phyloP scores from a whole-genome alignment of 2,113 vertebrate genomes.

The Colaptes auratus region DNA sequence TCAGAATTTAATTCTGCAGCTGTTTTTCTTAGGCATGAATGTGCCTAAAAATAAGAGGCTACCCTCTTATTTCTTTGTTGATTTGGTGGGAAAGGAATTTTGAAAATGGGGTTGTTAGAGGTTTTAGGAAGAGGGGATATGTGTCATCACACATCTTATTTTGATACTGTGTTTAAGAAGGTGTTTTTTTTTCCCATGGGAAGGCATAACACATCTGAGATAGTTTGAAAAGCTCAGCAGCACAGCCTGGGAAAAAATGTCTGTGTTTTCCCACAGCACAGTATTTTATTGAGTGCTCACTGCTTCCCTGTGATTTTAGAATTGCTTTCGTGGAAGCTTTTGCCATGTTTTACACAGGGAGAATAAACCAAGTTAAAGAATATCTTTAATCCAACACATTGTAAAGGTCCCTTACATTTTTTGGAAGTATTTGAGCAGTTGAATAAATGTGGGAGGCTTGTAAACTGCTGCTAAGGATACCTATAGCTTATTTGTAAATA shows the following conservation, averaged over 20 bases:
- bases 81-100: background rate
- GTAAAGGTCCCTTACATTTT: background rate
- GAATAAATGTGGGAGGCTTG: background rate
- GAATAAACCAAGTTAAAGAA: background rate
- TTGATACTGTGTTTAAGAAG: background rate
- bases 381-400: background rate
- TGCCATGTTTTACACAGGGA: background rate
- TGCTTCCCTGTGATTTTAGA: background rate
- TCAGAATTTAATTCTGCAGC: background rate
- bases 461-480: background rate
- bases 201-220: background rate
- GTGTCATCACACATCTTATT: background rate
- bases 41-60: background rate
- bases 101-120: background rate
- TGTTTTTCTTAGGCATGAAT: background rate
- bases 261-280: constrained; percentile 28
- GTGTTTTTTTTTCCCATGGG: constrained; percentile 3
- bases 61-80: background rate
- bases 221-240: background rate
- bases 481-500: background rate
- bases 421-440: background rate
- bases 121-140: background rate
- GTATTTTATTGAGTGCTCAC: background rate
- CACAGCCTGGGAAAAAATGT: constrained; percentile 1
- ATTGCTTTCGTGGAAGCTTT: background rate